These are phyloP conservation scores for Drosophila meridionalis DNA, from an alignment of 2,888 invertebrate species.

Conservation along the genomic window DNA sequence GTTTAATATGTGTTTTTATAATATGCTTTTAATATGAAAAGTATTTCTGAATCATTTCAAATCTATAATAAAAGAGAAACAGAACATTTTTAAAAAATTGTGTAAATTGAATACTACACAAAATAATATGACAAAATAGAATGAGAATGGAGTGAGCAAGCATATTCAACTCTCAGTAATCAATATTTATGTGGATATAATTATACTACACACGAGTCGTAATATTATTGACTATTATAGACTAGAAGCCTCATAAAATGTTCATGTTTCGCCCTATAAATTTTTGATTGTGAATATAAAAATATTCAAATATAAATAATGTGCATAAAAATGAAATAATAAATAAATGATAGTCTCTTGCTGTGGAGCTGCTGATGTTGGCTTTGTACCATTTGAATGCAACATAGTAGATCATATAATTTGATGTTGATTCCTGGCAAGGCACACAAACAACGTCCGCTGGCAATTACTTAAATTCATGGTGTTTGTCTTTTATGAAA, in stretches of 20 bases:
- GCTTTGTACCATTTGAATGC: not conserved
- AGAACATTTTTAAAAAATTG: no score
- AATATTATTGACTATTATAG: not conserved
- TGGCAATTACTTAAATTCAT: constrained; percentile 47
- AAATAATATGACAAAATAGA: not conserved
- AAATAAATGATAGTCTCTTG: not conserved
- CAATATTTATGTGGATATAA: not conserved
- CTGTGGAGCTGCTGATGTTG: not conserved
- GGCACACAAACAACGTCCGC: constrained; percentile 19
- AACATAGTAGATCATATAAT: constrained; percentile 1
- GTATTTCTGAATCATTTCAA: no score
- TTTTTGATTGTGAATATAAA: not conserved
- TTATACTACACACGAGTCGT: not conserved
- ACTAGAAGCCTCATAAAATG: not conserved
- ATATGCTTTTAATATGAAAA: no score
- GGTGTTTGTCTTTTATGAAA: constrained; percentile 32
- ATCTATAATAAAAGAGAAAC: no score
- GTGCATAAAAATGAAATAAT: not conserved
- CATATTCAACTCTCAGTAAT: not conserved
- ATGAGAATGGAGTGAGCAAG: not conserved
- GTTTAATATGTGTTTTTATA: no score
- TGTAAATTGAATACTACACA: no score
- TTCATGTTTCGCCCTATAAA: not conserved
- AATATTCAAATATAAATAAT: not conserved
- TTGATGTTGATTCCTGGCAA: constrained; percentile 11